Percentiles rank a stretch among this genome's conserved stretches.
Evolutionary conservation across 2,113 vertebrate species (phyloP).

Genomic region (human (Homo sapiens)): DNA sequence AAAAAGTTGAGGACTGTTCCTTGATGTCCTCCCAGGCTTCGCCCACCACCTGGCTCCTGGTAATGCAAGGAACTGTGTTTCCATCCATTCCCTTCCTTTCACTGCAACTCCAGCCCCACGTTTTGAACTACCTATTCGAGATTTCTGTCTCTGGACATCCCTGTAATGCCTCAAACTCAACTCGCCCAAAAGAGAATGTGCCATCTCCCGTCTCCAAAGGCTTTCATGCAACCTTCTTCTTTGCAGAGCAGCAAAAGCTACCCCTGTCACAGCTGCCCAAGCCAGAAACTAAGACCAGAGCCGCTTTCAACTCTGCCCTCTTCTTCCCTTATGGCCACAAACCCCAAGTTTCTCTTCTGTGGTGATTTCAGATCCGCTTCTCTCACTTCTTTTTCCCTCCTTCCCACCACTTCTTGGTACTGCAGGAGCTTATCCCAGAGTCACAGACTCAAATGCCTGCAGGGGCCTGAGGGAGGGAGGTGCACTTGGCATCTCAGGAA

Average conservation of each 20-base stretch:
- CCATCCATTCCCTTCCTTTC: not conserved
- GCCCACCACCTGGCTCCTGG: fast-evolving
- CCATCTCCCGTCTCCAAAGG: not conserved
- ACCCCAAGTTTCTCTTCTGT: not conserved
- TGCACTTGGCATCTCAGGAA: not conserved
- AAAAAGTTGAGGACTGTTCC: not conserved
- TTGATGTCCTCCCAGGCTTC: not conserved
- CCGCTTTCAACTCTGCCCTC: not conserved
- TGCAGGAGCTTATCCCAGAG: not conserved
- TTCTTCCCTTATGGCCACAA: not conserved
- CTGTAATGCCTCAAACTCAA: not conserved
- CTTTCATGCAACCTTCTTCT: fast-evolving
- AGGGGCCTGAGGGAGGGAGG: not conserved
- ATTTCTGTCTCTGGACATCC: not conserved
- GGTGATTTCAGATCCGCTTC: not conserved
- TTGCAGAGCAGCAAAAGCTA: not conserved
- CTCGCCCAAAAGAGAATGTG: not conserved
- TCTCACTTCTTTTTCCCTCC: not conserved
- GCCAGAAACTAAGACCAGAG: not conserved
- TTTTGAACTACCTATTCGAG: not conserved
- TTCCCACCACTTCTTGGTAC: not conserved
- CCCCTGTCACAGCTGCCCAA: not conserved
- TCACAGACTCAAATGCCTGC: not conserved
- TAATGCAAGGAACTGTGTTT: not conserved
- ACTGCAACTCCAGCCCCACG: fast-evolving